Base-by-base conservation (phyloP, 1,140 invertebrate genomes). In the Ips typographus region DNA sequence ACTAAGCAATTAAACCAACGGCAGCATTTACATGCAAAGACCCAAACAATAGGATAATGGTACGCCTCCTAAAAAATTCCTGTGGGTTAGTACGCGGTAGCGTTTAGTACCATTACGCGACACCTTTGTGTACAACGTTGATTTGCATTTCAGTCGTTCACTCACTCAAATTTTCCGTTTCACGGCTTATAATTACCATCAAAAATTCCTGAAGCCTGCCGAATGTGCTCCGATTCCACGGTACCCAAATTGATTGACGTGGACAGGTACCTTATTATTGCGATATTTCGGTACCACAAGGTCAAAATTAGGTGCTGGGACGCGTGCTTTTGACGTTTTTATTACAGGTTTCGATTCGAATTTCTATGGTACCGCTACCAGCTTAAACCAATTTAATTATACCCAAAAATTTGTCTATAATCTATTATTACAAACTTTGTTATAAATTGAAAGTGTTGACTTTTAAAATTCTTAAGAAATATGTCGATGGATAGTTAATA, bases 81-180 rank as follows among this genome's bases (percentile, higher is more conserved):
- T 40, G 57, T 67, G 65, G 56, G 62, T 67, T 59, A 47, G 59
- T 67, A 67, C 65, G 65, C 65, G 57, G 65, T 67, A 67, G 65
- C 65, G 43, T 58, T 60, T 39, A 41, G 43, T 53, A 60, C 58
- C 65, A 52, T 67, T 58, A 67, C 65, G 39, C 40, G 56, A 67
- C 65, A 67, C 65, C 57, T 67, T 60, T 67, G 65, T 67, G 55
- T 55, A 67, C 65, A 67, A 49, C 44, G 44, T 49, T 67, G 40
- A 67, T 67, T 67, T 59, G 55, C 65, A 67, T 67, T 58, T 47
- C 59, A 56, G 43, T 53, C 39, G 51, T 3, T 63, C n/a, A 56
- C 53, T 7, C n/a, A 56, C 38, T 37, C 22, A 22, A 22, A 1
- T 49, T 49, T 49, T 49, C 44, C 6, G 22, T 22, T 22, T 6